Evolutionary conservation across 2,888 invertebrate species (phyloP), one percentile per base, ranked within the genome.

Genomic region (Flexamia atlantica): DNA sequence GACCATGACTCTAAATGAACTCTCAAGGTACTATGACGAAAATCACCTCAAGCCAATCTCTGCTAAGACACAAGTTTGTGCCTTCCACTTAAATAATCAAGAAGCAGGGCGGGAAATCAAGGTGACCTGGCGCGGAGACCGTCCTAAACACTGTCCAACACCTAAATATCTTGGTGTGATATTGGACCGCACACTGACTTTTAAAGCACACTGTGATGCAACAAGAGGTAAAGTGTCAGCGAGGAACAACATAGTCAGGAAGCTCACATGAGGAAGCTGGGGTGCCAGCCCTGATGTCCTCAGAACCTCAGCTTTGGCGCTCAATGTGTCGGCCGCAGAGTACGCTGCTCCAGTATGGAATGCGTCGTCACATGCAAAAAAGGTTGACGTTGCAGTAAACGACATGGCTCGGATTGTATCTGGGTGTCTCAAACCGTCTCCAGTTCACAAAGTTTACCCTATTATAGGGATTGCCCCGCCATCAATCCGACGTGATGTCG

Each of bases 81-180:
- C 53, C 10, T 53, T 53, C 23, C 53, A 85, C 50, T 68, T 85
- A 42, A 83, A 84, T 4, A 85, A 85, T 76, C 68, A 32, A 74
- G 64, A 85, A 70, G 70, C 76, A 12, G 76, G 46, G 30, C 83
- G 84, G 57, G 64, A 83, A 68, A 36, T 86, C 30, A 83, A 82
- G 30, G 81, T 86, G 40, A 46, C 68, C 50, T 86, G 81, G 76
- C 68, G 83, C 17, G 85, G 81, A 23, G 68, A 70, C 30, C 70
- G 64, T 72, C 72, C 83, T 60, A 42, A 84, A 42, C 79, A 85
- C 46, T 72, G 74, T 28, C 1, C 23, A 5, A 60, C 64, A 23
- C 85, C 84, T 28, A 87, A 84, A 84, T 87, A 86, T 81, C 82
- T 87, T n/a, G 86, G 85, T 25, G 60, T 86, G 20, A 86, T 83